Percentiles rank a stretch among this genome's conserved stretches.
These are phyloP conservation scores for Hemiprocne comata DNA, from an alignment of 2,113 vertebrate genomes.

Conservation along the genomic window DNA sequence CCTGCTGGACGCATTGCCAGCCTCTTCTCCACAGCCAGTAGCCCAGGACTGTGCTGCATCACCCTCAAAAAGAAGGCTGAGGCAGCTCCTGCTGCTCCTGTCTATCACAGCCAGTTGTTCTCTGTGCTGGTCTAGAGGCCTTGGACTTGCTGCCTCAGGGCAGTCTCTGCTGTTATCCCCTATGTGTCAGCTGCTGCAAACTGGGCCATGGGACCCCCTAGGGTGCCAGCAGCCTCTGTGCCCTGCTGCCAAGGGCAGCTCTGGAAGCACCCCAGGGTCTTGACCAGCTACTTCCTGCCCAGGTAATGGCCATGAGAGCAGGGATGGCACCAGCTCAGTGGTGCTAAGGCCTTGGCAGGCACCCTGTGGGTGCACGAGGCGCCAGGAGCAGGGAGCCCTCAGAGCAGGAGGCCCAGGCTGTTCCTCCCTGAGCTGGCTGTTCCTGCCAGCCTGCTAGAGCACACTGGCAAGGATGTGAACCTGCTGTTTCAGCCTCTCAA, in stretches of 20 bases:
- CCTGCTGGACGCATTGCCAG: background rate
- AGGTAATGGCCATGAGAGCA: background rate
- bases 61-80: background rate
- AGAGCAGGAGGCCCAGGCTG: background rate
- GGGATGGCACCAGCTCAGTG: background rate
- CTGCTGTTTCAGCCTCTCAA: rapidly evolving
- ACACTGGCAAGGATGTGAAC: background rate
- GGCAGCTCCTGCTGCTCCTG: background rate
- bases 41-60: background rate
- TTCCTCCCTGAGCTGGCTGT: background rate
- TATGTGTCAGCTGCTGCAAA: background rate
- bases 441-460: background rate
- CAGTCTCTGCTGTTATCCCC: background rate
- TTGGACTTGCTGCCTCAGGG: background rate
- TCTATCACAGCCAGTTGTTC: background rate
- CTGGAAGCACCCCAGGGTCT: background rate
- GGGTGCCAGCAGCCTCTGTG: background rate
- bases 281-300: background rate
- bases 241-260: background rate
- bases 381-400: background rate
- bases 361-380: background rate
- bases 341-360: background rate
- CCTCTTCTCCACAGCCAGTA: background rate
- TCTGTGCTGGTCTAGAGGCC: background rate
- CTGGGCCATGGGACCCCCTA: background rate